Percentiles rank a stretch among this genome's conserved stretches.
These are phyloP conservation scores for Patella caerulea DNA, from an alignment of 2,888 invertebrate genomes.

Conservation along the genomic window DNA sequence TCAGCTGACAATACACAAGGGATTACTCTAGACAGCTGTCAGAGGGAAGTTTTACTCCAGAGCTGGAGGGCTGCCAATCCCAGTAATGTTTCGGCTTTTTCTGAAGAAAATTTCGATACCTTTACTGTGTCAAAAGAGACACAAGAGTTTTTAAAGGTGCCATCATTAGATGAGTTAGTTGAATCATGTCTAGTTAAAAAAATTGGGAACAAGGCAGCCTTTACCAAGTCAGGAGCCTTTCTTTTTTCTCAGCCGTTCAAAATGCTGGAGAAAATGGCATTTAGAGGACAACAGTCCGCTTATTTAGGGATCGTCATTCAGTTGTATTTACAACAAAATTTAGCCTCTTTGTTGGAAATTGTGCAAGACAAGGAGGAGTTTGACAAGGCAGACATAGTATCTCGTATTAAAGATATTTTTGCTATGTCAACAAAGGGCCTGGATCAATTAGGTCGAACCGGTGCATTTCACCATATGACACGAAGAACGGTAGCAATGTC, in stretches of 20 bases:
- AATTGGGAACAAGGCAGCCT: too few species aligned
- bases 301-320: background rate
- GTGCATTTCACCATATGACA: background rate
- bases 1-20: too few species aligned
- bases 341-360: background rate
- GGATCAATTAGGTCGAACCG: background rate
- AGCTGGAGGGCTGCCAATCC: too few species aligned
- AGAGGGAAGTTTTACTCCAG: too few species aligned
- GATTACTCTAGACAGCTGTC: too few species aligned
- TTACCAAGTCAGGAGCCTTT: too few species aligned
- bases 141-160: too few species aligned
- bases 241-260: background rate
- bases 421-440: background rate
- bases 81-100: too few species aligned
- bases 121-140: too few species aligned
- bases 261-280: slow-evolving; percentile 1
- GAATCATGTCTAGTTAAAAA: too few species aligned
- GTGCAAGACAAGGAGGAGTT: background rate
- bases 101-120: too few species aligned
- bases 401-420: background rate
- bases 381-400: background rate
- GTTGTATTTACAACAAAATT: background rate
- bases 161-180: too few species aligned
- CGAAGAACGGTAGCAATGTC: background rate
- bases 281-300: background rate